Conservation (phyloP, 2,113 vertebrate genomes). For the Urocynchramus pylzowi region DNA sequence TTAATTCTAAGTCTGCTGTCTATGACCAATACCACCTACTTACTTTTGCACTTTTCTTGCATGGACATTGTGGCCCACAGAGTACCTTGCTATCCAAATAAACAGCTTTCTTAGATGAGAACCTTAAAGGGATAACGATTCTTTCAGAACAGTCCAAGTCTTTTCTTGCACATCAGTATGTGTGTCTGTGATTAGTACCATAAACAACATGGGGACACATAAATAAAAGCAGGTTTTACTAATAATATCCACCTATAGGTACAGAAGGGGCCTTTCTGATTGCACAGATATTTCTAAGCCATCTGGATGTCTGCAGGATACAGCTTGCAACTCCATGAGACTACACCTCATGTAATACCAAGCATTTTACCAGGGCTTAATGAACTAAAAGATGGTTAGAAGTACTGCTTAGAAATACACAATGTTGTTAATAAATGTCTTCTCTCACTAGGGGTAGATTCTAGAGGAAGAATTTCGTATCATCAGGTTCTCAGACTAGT, state of each 20-base stretch:
- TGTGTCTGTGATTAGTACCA: background rate
- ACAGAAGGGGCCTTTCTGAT: background rate
- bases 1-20: background rate
- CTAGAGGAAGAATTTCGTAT: slow-evolving; percentile 4
- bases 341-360: background rate
- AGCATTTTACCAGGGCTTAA: background rate
- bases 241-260: background rate
- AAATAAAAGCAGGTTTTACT: background rate
- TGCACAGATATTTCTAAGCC: background rate
- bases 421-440: background rate
- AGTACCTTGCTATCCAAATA: background rate
- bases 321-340: background rate
- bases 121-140: background rate
- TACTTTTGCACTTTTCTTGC: background rate
- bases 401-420: slow-evolving; percentile 15
- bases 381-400: background rate
- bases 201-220: background rate
- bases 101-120: background rate
- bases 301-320: background rate
- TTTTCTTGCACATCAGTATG: background rate
- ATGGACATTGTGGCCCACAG: background rate
- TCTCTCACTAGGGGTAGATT: background rate
- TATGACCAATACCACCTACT: background rate
- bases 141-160: background rate
- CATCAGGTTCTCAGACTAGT: slow-evolving; percentile 30